Evolutionary conservation across 2,888 invertebrate species (phyloP), one percentile per base, ranked within the genome.

Genomic region (Drosophila longiperda): DNA sequence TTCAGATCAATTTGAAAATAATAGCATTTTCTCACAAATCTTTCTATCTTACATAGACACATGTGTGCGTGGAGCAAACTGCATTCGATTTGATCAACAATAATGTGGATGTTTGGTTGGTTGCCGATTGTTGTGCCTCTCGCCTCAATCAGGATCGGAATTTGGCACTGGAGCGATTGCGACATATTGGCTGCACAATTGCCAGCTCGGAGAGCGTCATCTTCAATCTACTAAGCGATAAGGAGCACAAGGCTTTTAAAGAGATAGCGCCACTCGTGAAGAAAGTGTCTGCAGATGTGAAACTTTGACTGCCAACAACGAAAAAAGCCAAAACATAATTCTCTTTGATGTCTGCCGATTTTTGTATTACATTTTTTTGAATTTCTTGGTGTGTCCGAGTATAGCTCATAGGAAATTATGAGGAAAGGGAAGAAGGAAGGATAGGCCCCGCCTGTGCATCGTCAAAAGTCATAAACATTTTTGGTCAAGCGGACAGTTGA

Each of bases 1-100:
- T 50, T 40, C 1, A 0, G 6, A 32, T 23, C 9, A 6, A 33
- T 33, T 20, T 33, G 1, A 20, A 15, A 52, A 15, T 6, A 50
- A 6, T 15, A 1, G 17, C 3, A 29, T n/a, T 50, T 50, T n/a
- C 29, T 12, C 20, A 38, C 2, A 0, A 9, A 29, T 12, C 23
- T 7, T 9, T 36, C 8, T n/a, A 5, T 17, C 2, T 7, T 23
- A 23, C 1, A 9, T 11, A 97, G 95, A 94, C 96, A 0, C 97
- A 97, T 80, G 95, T 96, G 0, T 97, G 97, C 89, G 94, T 97
- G 9, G 96, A 97, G 87, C 96, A 96, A 90, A 97, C 97, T 0
- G 96, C 96, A 0, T 95, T 96, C 59, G 97, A 97, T 91, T 92
- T 97, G 1, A 90, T 96, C 45, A 90, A 92, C 0, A 80, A 75